phyloP scores from a whole-genome alignment of 1,140 invertebrate genomes.

The Drosophila nannoptera region DNA sequence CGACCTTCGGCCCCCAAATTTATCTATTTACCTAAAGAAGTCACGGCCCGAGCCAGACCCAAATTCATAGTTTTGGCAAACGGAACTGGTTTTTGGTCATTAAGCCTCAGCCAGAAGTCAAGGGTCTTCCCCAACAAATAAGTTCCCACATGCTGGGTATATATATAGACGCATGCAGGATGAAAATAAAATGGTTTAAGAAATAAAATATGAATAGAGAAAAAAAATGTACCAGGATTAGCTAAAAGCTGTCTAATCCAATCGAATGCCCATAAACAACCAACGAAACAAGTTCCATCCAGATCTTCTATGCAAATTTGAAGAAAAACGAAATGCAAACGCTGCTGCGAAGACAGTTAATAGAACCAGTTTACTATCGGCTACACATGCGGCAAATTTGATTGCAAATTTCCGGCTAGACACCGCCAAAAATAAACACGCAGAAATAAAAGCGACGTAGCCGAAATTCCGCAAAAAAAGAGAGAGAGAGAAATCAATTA shows the following conservation, averaged over 20 bases:
- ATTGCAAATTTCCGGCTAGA: slow-evolving; percentile 22
- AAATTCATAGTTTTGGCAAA: slow-evolving; percentile 9
- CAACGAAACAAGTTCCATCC: slow-evolving; percentile 17
- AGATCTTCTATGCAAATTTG: neutral
- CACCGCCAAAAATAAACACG: neutral
- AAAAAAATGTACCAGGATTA: slow-evolving; percentile 2
- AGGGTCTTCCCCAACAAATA: slow-evolving; percentile 15
- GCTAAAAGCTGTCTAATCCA: neutral
- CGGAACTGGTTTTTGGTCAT: slow-evolving; percentile 23
- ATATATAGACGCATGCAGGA: neutral
- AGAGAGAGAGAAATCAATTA: neutral
- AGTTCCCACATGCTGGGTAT: neutral
- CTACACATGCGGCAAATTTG: slow-evolving; percentile 4
- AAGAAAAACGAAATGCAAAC: slow-evolving; percentile 23
- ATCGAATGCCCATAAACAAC: slow-evolving; percentile 10
- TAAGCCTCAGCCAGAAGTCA: slow-evolving; percentile 2
- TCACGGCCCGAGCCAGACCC: slow-evolving; percentile 15
- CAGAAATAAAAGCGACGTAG: slow-evolving; percentile 3
- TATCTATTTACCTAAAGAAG: slow-evolving; percentile 24
- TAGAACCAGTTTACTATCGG: slow-evolving; percentile 6
- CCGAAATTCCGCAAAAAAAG: neutral
- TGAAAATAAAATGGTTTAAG: neutral
- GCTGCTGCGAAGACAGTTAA: slow-evolving; percentile 3
- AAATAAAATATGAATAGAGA: neutral
- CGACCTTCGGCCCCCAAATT: slow-evolving; percentile 29